Evolutionary conservation across 2,113 vertebrate genomes (phyloP).

Genomic region (Mastomys coucha): DNA sequence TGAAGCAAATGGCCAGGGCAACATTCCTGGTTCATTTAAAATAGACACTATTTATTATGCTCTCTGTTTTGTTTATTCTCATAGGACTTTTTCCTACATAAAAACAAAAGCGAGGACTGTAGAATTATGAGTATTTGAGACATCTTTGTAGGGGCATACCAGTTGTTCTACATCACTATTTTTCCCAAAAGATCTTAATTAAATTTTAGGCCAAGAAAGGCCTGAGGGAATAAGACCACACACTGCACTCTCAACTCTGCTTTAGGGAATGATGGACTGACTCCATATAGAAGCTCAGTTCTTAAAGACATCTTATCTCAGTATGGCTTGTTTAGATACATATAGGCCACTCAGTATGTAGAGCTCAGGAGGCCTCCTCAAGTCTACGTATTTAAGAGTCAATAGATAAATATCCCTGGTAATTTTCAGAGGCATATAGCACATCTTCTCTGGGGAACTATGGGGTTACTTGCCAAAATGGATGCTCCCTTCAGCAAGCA

Average conservation of each 20-base stretch:
- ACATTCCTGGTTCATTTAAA: slow-evolving; percentile 53
- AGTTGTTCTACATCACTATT: slow-evolving; percentile 53
- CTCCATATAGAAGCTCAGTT: slow-evolving; percentile 82
- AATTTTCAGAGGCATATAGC: background rate
- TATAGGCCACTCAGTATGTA: background rate
- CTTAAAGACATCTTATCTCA: slow-evolving; percentile 76
- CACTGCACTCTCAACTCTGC: slow-evolving; percentile 78
- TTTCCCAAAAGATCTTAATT: slow-evolving; percentile 70
- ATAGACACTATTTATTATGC: slow-evolving; percentile 80
- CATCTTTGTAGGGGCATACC: slow-evolving; percentile 53
- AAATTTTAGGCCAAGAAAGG: slow-evolving; percentile 72
- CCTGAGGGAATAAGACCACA: slow-evolving; percentile 79
- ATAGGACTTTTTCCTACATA: slow-evolving; percentile 81
- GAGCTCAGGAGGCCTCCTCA: background rate
- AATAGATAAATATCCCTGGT: background rate
- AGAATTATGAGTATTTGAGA: slow-evolving; percentile 79
- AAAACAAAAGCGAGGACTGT: slow-evolving; percentile 79
- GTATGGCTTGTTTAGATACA: slow-evolving; percentile 77
- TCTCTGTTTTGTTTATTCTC: slow-evolving; percentile 82
- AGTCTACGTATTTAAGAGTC: background rate
- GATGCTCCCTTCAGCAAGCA: background rate
- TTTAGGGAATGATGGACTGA: slow-evolving; percentile 78
- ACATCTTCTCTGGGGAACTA: background rate
- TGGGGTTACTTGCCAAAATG: background rate
- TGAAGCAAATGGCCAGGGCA: background rate